Percentiles rank a stretch among this genome's conserved stretches.
phyloP scores from a whole-genome alignment of 2,797 vertebrate genomes.

The Peromyscus aztecus region DNA sequence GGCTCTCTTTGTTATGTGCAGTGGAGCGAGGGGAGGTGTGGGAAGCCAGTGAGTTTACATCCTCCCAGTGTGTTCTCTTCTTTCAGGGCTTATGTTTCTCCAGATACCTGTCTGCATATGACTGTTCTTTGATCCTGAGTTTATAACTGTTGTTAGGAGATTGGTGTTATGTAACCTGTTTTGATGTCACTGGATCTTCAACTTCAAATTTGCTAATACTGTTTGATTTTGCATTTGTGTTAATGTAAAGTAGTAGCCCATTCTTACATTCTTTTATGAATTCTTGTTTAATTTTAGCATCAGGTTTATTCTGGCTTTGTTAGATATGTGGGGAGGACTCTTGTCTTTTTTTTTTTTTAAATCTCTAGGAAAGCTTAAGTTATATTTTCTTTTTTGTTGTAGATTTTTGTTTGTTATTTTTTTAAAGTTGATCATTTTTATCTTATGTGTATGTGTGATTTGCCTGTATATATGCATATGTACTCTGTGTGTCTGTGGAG shows the following conservation, averaged over 20 bases:
- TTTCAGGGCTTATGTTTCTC: neutral
- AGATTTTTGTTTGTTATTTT: neutral
- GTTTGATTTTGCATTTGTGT: neutral
- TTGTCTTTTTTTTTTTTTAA: neutral
- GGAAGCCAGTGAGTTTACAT: no score
- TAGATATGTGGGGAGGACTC: neutral
- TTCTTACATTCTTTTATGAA: neutral
- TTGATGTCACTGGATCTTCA: neutral
- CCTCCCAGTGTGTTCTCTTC: neutral
- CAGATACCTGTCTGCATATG: neutral
- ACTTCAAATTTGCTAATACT: neutral
- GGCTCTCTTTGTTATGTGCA: neutral
- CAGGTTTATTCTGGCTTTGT: neutral
- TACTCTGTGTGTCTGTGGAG: neutral
- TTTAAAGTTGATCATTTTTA: neutral
- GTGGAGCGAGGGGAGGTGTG: neutral
- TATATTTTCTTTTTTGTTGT: neutral
- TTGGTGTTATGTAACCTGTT: neutral
- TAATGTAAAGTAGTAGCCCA: neutral
- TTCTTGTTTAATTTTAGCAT: neutral
- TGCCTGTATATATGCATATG: neutral
- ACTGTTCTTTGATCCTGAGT: neutral
- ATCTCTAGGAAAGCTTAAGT: neutral
- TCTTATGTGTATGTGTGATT: neutral
- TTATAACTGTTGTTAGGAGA: neutral